Base-by-base conservation (phyloP, 2,797 vertebrate genomes). In the Anomalospiza imberbis region DNA sequence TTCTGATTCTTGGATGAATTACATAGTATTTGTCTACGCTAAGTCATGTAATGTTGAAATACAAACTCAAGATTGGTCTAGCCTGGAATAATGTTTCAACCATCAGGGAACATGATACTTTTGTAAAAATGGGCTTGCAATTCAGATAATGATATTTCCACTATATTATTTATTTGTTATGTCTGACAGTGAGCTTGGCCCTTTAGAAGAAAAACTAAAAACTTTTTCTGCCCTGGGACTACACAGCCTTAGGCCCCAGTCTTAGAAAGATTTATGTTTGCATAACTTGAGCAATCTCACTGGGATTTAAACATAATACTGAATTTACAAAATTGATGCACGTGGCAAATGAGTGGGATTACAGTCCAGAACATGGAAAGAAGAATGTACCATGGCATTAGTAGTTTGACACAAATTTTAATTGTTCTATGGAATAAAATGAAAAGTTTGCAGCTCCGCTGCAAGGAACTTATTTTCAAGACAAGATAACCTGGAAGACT, bases 131-230 rank as follows among this genome's bases (percentile, higher is more conserved):
- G 93, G 65, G 40, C 67, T 79, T 71, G 48, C 28, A 51, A 90
- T 93, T 90, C 78, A 89, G 74, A 91, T 93, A 91, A 93, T 95
- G 90, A 73, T 91, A 74, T 94, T 96, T 95, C 93, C 84, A 95
- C 60, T 61, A 32, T 61, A 60, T 94, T 93, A 93, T 94, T 93
- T 97, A 94, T 94, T 96, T 93, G 70, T 95, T 89, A 83, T 85
- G 78, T 93, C 91, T 95, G 92, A 94, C 88, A 89, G 66, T 58
- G 36, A 74, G 40, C 63, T 80, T 89, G 81, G 91, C 45, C 86
- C 29, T 89, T 47, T 54, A 91, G 67, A 92, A 82, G 78, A 85
- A 68, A 93, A 92, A 34, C 78, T 82, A 87, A 86, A 93, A 90
- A 80, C 16, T 50, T 91, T 95, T 92, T 66, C 74, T 95, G 45